A percentile compares a stretch with the other conserved stretches of the same genome.
phyloP scores from a whole-genome alignment of 2,797 vertebrate species.

The Odontamblyopus rebecca region DNA sequence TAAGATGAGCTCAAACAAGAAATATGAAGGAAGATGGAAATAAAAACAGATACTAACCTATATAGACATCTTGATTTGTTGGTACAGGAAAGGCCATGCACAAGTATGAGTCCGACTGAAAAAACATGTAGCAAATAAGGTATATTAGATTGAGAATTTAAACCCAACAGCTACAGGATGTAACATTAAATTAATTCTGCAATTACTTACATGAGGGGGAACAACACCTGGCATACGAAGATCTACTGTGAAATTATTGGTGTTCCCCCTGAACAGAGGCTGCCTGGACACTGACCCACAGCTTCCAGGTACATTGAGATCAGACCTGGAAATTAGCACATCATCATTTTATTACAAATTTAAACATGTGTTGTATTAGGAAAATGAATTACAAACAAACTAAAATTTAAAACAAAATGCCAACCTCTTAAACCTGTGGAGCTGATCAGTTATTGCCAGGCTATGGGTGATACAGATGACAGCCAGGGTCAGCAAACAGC shows the following conservation, averaged over 20 bases:
- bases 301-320: slow-evolving; percentile 79
- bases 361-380: neutral
- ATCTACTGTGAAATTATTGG: slow-evolving; percentile 87
- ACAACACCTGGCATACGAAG: slow-evolving; percentile 89
- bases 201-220: slow-evolving; percentile 81
- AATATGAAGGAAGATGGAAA: neutral
- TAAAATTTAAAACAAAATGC: slow-evolving; percentile 29
- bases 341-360: neutral
- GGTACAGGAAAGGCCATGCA: slow-evolving; percentile 88
- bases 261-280: slow-evolving; percentile 74
- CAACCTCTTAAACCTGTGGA: slow-evolving; percentile 84
- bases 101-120: slow-evolving; percentile 93
- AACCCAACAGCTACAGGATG: neutral
- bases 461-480: slow-evolving; percentile 78
- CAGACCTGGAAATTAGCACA: slow-evolving; percentile 74
- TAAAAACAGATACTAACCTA: slow-evolving; percentile 81
- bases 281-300: slow-evolving; percentile 79
- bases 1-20: neutral
- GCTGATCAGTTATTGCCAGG: slow-evolving; percentile 68
- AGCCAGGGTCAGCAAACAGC: slow-evolving; percentile 72
- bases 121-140: slow-evolving; percentile 16
- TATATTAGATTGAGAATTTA: neutral
- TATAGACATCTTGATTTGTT: slow-evolving; percentile 81
- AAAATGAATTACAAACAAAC: neutral
- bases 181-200: neutral